phyloP scores from a whole-genome alignment of 2,113 vertebrate genomes.

The Mustela lutreola region DNA sequence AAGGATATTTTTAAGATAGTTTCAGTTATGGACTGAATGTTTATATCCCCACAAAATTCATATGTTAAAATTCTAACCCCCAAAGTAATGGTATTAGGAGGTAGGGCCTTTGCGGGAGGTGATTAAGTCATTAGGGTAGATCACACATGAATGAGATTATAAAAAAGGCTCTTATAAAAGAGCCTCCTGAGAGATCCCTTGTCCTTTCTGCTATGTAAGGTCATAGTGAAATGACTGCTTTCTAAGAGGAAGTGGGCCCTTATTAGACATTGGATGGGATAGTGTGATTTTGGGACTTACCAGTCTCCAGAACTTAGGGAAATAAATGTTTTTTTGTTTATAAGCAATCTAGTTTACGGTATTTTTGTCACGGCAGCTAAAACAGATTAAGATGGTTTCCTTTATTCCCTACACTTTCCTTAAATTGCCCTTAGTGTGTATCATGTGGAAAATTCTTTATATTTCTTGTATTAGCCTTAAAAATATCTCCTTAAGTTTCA shows the following conservation, averaged over 20 bases:
- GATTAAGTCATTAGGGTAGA: neutral
- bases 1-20: neutral
- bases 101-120: neutral
- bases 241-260: neutral
- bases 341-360: neutral
- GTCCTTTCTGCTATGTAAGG: neutral
- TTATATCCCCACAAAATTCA: neutral
- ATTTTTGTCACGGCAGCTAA: neutral
- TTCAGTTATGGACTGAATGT: neutral
- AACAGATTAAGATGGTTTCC: neutral
- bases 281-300: neutral
- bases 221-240: neutral
- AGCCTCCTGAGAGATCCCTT: neutral
- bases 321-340: neutral
- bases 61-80: conserved; percentile 10
- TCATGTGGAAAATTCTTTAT: neutral
- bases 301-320: neutral
- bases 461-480: conserved; percentile 45
- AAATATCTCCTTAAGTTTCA: neutral
- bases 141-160: neutral
- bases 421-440: neutral
- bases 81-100: neutral
- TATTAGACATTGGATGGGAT: neutral
- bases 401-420: neutral
- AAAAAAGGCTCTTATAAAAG: neutral